A percentile compares a stretch with the other conserved stretches of the same genome.
Conservation (phyloP, 2,888 invertebrate genomes). For the Geophilus truncorum region DNA sequence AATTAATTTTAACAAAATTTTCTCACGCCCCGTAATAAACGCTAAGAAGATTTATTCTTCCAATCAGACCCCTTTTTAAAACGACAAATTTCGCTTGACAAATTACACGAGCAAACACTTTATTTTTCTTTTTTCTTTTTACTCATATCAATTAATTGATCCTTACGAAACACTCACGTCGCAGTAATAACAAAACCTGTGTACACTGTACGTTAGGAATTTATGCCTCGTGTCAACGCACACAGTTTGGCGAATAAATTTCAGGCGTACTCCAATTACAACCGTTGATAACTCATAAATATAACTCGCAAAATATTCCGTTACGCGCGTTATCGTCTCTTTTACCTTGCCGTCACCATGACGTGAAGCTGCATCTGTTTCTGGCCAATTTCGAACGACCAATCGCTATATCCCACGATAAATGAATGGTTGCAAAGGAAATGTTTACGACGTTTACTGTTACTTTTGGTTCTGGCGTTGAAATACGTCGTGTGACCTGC, state of each 20-base stretch:
- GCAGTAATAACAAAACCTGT: too few relatives aligned
- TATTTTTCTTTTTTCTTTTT: neutral
- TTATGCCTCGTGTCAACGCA: too few relatives aligned
- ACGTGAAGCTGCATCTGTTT: neutral
- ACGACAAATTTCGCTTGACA: neutral
- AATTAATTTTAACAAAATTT: neutral
- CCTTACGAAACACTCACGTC: neutral
- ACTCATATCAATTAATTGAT: neutral
- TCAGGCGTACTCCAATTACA: neutral
- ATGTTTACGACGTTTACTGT: neutral
- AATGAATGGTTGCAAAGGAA: neutral
- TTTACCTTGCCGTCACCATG: neutral
- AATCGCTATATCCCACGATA: neutral
- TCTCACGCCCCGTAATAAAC: neutral
- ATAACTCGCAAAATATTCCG: neutral
- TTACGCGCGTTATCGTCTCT: neutral
- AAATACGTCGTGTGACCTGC: conserved; percentile 1
- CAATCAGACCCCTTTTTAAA: neutral
- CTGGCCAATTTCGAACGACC: neutral
- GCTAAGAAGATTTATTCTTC: neutral
- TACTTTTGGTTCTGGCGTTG: neutral
- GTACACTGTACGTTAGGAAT: too few relatives aligned
- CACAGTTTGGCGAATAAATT: neutral
- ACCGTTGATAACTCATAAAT: conserved; percentile 1
- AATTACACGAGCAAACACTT: neutral